These are phyloP conservation scores for Blera fallax DNA, from an alignment of 2,888 invertebrate genomes.

Conservation along the genomic window DNA sequence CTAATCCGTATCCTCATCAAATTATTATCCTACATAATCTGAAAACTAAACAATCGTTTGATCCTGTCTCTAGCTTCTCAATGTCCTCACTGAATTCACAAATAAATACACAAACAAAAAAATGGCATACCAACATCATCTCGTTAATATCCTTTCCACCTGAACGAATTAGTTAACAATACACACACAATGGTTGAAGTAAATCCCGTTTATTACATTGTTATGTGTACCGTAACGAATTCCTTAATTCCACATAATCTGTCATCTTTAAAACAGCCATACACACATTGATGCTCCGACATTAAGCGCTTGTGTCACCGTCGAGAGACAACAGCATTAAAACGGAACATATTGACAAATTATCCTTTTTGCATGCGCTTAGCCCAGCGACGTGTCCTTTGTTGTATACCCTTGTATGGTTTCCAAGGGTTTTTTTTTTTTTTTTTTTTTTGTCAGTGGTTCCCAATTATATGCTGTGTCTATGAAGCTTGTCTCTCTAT, in stretches of 20 bases:
- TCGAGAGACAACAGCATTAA: neutral
- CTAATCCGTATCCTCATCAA: neutral
- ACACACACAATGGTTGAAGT: conserved; percentile 23
- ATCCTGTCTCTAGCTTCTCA: neutral
- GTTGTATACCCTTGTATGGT: neutral
- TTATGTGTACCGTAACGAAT: conserved; percentile 49
- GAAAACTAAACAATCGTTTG: conserved; percentile 1
- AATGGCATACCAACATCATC: conserved; percentile 21
- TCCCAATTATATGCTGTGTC: neutral
- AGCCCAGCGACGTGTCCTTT: conserved; percentile 7
- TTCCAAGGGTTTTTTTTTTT: neutral
- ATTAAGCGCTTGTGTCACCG: neutral
- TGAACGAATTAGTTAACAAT: conserved; percentile 54
- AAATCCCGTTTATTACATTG: conserved; percentile 52
- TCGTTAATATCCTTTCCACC: conserved; percentile 50
- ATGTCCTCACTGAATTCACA: neutral
- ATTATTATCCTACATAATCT: neutral
- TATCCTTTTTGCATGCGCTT: neutral
- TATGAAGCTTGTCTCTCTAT: neutral
- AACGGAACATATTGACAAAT: conserved; percentile 40
- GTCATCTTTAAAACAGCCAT: conserved; percentile 42
- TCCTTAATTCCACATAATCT: conserved; percentile 53
- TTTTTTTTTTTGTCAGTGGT: neutral
- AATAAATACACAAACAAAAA: neutral
- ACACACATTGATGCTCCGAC: neutral